Conservation (phyloP, 2,888 invertebrate species). For the Anthrax anthrax region DNA sequence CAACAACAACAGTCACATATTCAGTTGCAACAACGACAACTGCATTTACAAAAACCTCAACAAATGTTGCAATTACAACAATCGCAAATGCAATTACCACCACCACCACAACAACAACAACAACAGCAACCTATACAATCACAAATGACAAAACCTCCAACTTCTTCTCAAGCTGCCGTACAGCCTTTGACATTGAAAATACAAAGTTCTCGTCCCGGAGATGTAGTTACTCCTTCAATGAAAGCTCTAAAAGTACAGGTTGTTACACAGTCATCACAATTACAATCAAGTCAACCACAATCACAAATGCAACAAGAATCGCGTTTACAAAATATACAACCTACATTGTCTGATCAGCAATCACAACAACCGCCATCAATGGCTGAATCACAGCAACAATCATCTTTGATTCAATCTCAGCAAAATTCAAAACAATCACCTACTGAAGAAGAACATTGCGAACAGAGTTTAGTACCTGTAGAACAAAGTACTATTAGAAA, state of each 20-base stretch:
- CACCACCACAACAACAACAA: not conserved
- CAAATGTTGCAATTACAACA: not conserved
- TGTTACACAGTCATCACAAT: conserved; percentile 2
- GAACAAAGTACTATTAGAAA: not conserved
- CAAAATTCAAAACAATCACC: not conserved
- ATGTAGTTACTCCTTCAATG: not conserved
- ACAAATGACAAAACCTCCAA: not conserved
- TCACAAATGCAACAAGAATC: not conserved
- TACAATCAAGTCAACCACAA: not conserved
- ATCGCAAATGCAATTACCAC: not conserved
- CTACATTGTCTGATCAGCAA: not conserved
- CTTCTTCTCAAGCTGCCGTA: not conserved
- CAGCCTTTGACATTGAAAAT: not conserved
- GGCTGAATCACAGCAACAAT: too few relatives aligned
- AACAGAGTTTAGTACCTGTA: not conserved
- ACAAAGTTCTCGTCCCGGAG: not conserved
- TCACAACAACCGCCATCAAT: not conserved
- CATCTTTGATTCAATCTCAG: not conserved
- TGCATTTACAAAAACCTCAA: not conserved
- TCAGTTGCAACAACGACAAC: not conserved
- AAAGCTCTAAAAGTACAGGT: conserved; percentile 4
- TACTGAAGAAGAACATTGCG: conserved; percentile 1
- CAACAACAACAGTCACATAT: not conserved
- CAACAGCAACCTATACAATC: not conserved
- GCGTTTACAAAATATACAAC: not conserved